Evolutionary conservation across 2,888 invertebrate genomes (phyloP).

Genomic region (Stictocephala bisonia): DNA sequence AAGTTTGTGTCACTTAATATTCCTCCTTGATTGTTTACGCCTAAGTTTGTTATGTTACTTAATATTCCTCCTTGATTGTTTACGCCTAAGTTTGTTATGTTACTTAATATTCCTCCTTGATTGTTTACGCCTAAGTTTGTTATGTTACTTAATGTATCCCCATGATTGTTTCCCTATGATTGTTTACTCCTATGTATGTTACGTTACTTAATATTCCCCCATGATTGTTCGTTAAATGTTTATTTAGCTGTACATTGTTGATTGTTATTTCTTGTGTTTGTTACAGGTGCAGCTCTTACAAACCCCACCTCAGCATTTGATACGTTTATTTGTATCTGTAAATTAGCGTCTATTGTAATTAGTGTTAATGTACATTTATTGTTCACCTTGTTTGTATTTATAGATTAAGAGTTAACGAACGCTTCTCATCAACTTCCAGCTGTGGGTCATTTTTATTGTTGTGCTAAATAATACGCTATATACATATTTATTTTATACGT

Average conservation of each 20-base stretch:
- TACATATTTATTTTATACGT: conserved; percentile 39
- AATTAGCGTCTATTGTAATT: conserved; percentile 40
- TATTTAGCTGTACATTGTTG: background rate
- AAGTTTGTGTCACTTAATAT: too few relatives aligned
- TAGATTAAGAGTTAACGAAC: conserved; percentile 34
- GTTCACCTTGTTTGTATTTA: conserved; percentile 36
- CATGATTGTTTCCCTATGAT: too few relatives aligned
- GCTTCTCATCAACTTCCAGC: background rate
- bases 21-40: too few relatives aligned
- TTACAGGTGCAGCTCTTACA: conserved; percentile 15
- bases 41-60: too few relatives aligned
- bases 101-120: too few relatives aligned
- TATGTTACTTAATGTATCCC: too few relatives aligned
- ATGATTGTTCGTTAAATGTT: too few relatives aligned
- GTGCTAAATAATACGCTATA: conserved; percentile 34
- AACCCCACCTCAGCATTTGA: conserved; percentile 35
- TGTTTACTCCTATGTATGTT: too few relatives aligned
- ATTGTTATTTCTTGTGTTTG: background rate
- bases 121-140: too few relatives aligned
- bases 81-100: too few relatives aligned
- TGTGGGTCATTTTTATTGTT: conserved; percentile 27
- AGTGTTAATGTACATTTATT: conserved; percentile 42
- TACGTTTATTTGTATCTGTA: conserved; percentile 41
- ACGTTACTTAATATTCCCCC: too few relatives aligned
- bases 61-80: too few relatives aligned